Evolutionary conservation across 2,888 invertebrate genomes (phyloP), one percentile per base, ranked within the genome.

Genomic region (Neria commutata): DNA sequence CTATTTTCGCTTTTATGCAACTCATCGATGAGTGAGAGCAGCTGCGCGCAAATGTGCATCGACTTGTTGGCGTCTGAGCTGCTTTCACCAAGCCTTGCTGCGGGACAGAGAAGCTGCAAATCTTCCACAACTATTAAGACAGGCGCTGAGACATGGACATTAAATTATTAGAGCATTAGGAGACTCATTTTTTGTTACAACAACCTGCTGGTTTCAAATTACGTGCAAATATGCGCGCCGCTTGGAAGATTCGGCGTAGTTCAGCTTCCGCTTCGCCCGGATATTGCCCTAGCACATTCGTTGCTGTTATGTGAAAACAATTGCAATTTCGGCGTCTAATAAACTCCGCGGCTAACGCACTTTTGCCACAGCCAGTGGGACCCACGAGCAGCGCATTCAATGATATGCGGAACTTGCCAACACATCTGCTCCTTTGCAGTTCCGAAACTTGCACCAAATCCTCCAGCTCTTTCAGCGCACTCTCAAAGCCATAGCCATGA

Each of bases 291-390:
- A 82, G 67, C 1, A 86, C 69, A 50, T 84, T 81, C 1, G 83
- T 74, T 1, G 83, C 81, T 51, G 80, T 79, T 2, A 86, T 71
- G 14, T 74, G 69, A 47, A 85, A 76, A 14, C 86, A 72, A 58
- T 83, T 83, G 58, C 84, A 83, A n/a, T 71, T 68, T 65, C 80
- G 76, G 33, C 82, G 74, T 2, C 74, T 72, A 5, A 86, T 81
- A 29, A 85, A 81, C 25, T 83, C 82, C 51, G 79, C 74, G 2
- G 86, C 83, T 29, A 87, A 71, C 6, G 83, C 78, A 10, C 85
- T 86, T 76, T 88, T 88, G 17, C 87, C 87, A 68, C 85, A 83
- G 5, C 87, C 87, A 2, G 84, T 78, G 14, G 87, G 83, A 2
- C 88, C 88, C 61, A 72, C 69, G 0, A 81, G 6, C 2, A 81